These are phyloP conservation scores for Scytalopus superciliaris DNA, from an alignment of 2,113 vertebrate species.

Conservation along the genomic window DNA sequence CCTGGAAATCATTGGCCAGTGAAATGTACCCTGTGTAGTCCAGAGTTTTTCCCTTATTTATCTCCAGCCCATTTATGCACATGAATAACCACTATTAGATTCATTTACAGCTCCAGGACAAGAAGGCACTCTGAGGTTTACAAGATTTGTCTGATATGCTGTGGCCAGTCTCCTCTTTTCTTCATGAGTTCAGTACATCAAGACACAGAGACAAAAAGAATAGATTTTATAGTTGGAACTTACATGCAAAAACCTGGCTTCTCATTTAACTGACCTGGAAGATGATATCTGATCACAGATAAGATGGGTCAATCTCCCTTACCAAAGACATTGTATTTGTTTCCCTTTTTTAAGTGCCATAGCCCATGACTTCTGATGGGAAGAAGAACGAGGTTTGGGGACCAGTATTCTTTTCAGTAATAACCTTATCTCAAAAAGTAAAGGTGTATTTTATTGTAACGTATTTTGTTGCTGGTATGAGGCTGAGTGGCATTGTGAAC, in stretches of 20 bases:
- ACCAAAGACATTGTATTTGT: not conserved
- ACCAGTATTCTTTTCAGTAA: not conserved
- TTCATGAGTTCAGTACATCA: not conserved
- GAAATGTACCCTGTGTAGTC: not conserved
- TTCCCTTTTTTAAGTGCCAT: not conserved
- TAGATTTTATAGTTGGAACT: not conserved
- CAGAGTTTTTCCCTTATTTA: not conserved
- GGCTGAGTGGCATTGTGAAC: not conserved
- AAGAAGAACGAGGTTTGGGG: not conserved
- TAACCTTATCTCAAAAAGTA: not conserved
- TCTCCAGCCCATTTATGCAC: not conserved
- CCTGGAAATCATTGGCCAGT: not conserved
- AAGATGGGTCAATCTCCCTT: not conserved
- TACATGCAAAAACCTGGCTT: not conserved
- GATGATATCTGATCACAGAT: not conserved
- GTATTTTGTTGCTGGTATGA: not conserved
- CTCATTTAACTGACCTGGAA: not conserved
- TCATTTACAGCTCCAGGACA: not conserved
- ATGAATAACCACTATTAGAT: not conserved
- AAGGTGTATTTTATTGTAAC: not conserved
- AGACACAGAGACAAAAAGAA: not conserved
- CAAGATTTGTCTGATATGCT: not conserved
- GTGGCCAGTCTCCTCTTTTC: not conserved
- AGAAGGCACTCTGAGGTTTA: not conserved
- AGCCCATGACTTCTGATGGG: not conserved